Base-by-base conservation (phyloP, 2,888 invertebrate genomes). In the Melinopterus prodromus region DNA sequence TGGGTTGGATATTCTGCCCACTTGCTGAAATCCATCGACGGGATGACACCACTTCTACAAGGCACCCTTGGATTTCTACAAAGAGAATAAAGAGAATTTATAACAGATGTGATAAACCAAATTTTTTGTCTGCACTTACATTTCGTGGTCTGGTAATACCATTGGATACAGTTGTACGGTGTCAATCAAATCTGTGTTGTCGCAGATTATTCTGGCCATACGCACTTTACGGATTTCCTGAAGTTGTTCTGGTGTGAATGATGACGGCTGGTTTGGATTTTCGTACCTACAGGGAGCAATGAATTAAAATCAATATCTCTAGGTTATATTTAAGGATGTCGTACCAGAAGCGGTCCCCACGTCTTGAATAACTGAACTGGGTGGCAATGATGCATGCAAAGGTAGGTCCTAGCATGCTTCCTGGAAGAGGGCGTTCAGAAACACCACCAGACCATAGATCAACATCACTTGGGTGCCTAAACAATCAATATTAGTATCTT, bases 381-480 rank as follows among this genome's bases (percentile, higher is more conserved):
- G 96, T 96, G 36, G 97, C 98, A 85, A 98, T 97, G 82, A 98
- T 92, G 87, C 98, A 98, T 78, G 97, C 97, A 87, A 98, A 98
- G 77, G 98, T 97, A 0, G 98, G 98, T 77, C 98, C 98, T 81
- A 98, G 91, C 94, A 98, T 95, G 79, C 97, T 97, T 72, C 97
- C 98, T 7, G 96, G 96, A 78, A 98, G 91, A 2, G 98, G 96
- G 82, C 95, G 92, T 87, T 98, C 98, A 0, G 97, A 97, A 6
- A 98, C 97, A 76, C 98, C 98, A 76, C 97, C 98, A 16, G 97
- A 96, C 97, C 98, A 98, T 78, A 98, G 91, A 91, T 98, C 98
- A 75, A 98, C 96, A 88, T 98, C 98, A 81, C 94, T 92, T 1
- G 97, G 97, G 88, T 96, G 95, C 82, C 95, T 95, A 85, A 4